A percentile compares a stretch with the other conserved stretches of the same genome.
Evolutionary conservation across 2,797 vertebrate species (phyloP).

Genomic region (Pseudochromis fuscus): DNA sequence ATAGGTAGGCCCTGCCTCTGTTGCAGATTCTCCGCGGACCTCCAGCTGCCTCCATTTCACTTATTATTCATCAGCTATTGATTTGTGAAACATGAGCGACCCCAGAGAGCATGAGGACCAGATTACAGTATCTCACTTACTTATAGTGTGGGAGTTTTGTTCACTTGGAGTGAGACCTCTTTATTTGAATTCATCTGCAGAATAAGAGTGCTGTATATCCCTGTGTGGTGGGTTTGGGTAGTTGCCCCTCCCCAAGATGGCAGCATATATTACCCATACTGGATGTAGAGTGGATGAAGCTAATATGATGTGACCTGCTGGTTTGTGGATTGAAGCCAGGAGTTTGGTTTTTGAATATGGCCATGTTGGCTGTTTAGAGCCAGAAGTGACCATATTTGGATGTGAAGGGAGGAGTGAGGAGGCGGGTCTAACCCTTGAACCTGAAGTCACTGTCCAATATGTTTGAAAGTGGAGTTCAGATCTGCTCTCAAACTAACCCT

Average conservation of each 20-base stretch:
- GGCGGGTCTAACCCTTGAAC: too few species aligned
- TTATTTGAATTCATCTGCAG: slow-evolving; percentile 4
- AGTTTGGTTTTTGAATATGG: too few species aligned
- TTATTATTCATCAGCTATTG: slow-evolving; percentile 42
- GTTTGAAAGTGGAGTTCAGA: too few species aligned
- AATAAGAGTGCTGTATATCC: neutral
- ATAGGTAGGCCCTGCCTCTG: slow-evolving; percentile 5
- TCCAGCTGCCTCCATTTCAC: slow-evolving; percentile 45
- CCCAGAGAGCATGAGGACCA: slow-evolving; percentile 13
- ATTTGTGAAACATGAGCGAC: slow-evolving; percentile 51
- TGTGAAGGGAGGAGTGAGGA: too few species aligned
- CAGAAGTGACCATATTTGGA: too few species aligned
- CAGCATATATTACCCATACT: too few species aligned
- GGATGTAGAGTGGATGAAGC: too few species aligned
- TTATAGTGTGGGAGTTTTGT: slow-evolving; percentile 11
- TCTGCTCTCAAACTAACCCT: too few species aligned
- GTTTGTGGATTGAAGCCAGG: too few species aligned
- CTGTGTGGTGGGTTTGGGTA: neutral
- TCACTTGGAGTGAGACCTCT: slow-evolving; percentile 12
- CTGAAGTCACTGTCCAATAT: too few species aligned
- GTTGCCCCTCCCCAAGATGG: neutral
- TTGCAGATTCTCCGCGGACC: slow-evolving; percentile 24
- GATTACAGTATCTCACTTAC: slow-evolving; percentile 13
- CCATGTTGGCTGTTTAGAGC: too few species aligned
- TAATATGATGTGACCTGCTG: too few species aligned